These are phyloP conservation scores for Tineola bisselliella DNA, from an alignment of 2,888 invertebrate species.

Conservation along the genomic window DNA sequence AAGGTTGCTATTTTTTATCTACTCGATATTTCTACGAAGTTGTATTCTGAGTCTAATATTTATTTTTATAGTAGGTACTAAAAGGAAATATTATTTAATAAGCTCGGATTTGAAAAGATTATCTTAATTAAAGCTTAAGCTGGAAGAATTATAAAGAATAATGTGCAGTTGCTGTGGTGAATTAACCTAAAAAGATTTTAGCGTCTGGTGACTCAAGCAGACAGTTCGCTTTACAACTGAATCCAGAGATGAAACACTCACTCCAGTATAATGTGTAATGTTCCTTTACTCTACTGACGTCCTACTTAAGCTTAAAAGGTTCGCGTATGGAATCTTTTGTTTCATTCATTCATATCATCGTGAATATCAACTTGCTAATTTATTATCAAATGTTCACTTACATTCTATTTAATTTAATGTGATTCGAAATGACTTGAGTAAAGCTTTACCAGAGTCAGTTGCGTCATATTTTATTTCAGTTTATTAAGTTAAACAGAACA, in stretches of 20 bases:
- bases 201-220: not conserved
- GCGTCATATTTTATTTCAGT: too few species aligned
- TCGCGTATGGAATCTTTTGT: not conserved
- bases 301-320: constrained; percentile 13
- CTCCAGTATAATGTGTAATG: constrained; percentile 8
- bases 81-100: not conserved
- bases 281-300: constrained; percentile 3
- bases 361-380: not conserved
- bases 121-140: not conserved
- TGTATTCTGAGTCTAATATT: not conserved
- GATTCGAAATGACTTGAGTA: too few species aligned
- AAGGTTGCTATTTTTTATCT: not conserved
- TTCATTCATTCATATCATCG: not conserved
- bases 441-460: too few species aligned
- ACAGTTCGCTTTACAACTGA: not conserved
- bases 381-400: not conserved
- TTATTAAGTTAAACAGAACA: too few species aligned
- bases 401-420: too few species aligned
- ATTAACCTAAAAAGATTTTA: constrained; percentile 7
- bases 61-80: too few species aligned
- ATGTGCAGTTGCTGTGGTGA: not conserved
- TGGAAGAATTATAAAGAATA: not conserved
- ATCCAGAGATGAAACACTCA: constrained; percentile 4
- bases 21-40: not conserved
- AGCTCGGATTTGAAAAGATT: not conserved